phyloP scores from a whole-genome alignment of 2,888 invertebrate genomes.

The Branchellion lobata region DNA sequence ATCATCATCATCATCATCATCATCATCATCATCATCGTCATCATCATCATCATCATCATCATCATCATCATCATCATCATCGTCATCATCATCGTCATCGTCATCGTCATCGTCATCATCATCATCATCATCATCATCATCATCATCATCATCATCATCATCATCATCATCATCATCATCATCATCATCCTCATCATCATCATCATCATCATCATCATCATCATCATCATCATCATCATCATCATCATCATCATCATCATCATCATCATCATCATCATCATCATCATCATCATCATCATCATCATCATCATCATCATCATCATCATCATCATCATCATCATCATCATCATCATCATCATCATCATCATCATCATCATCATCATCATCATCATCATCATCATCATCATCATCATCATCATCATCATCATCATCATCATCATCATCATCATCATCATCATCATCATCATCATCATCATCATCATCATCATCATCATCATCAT shows the following conservation, averaged over 20 bases:
- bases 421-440: too few species aligned
- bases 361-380: conserved; percentile 23
- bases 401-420: too few species aligned
- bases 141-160: conserved; percentile 28
- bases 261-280: conserved; percentile 47
- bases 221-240: conserved; percentile 44
- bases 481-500: neutral
- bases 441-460: too few species aligned
- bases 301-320: conserved; percentile 29
- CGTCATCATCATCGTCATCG: conserved; percentile 35
- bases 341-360: conserved; percentile 36
- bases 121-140: conserved; percentile 40
- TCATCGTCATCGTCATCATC: conserved; percentile 39
- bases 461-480: neutral
- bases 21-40: neutral
- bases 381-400: too few species aligned
- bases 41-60: conserved; percentile 31
- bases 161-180: conserved; percentile 40
- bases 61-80: conserved; percentile 19
- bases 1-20: neutral
- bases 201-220: conserved; percentile 48
- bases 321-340: conserved; percentile 29
- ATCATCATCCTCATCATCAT: too few species aligned
- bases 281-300: conserved; percentile 40
- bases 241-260: conserved; percentile 48